Conservation (phyloP, 2,797 vertebrate genomes). For the Xenentodon cancila region DNA sequence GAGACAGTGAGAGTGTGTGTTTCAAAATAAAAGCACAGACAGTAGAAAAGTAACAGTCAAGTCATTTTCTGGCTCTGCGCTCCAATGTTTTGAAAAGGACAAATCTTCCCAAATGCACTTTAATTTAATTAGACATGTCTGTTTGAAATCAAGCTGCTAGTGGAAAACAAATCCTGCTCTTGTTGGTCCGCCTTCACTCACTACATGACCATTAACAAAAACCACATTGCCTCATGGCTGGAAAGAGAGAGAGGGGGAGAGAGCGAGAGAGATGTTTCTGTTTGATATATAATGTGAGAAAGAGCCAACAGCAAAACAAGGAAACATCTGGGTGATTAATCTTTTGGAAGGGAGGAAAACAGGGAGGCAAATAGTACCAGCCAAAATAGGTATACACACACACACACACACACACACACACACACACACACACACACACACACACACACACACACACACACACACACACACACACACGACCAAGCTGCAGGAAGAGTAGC, state of each 20-base stretch:
- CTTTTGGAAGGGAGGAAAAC: slow-evolving; percentile 75
- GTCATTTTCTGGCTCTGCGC: slow-evolving; percentile 24
- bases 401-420: slow-evolving; percentile 14
- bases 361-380: slow-evolving; percentile 68
- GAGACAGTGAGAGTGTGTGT: slow-evolving; percentile 12
- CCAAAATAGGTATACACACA: slow-evolving; percentile 49
- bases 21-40: slow-evolving; percentile 25
- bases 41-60: slow-evolving; percentile 20
- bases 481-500: no score
- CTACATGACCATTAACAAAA: slow-evolving; percentile 74
- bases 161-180: slow-evolving; percentile 68
- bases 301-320: slow-evolving; percentile 87
- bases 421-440: slow-evolving; percentile 9
- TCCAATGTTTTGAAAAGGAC: slow-evolving; percentile 39
- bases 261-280: slow-evolving; percentile 75
- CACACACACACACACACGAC: slow-evolving; percentile 21
- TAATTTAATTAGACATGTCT: slow-evolving; percentile 79
- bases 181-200: slow-evolving; percentile 58
- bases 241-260: slow-evolving; percentile 49
- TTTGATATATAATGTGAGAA: slow-evolving; percentile 86
- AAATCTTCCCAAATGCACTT: slow-evolving; percentile 49
- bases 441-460: slow-evolving; percentile 33
- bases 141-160: slow-evolving; percentile 74
- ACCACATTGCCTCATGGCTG: slow-evolving; percentile 69
- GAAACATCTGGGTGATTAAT: slow-evolving; percentile 90